Evolutionary conservation across 1,140 invertebrate genomes (phyloP), one percentile per base, ranked within the genome.

Genomic region (Drosophila saltans): DNA sequence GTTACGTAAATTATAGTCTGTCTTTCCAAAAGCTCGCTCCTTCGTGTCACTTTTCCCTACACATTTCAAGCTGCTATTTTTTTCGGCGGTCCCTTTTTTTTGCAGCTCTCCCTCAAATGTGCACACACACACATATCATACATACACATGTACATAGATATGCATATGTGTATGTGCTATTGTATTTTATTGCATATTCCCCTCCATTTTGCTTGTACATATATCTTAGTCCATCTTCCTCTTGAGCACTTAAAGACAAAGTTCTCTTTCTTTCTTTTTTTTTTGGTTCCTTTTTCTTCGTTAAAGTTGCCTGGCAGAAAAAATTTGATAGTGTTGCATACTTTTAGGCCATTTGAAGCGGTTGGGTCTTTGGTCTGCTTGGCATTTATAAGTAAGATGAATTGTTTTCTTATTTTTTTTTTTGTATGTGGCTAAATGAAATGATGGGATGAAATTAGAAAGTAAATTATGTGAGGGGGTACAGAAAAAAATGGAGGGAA

Each of bases 1-100:
- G 84, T 83, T 89, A 89, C 83, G 83, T 88, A 88, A 88, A 88
- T 88, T 88, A 88, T 88, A 81, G 80, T 89, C 84, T 89, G 81
- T 73, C 84, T 89, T 73, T 65, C 71, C 73, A 75, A 64, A 52
- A 68, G 80, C 80, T 83, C 72, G 61, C 80, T 72, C 58, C 67
- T 70, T 60, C 73, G 72, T 88, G 83, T 80, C 83, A 88, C 83
- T 86, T 80, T 88, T 86, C 80, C 69, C 83, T 88, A 71, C 43
- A 72, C 72, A 40, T 16, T 66, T 82, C 72, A 58, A 86, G 79
- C 69, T 52, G 10, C 3, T 40, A 30, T 64, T 52, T 43, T 36
- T 43, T 43, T 69, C 4, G 73, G 11, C 41, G 59, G 61, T 78
- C 40, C 58, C 67, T 70, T 76, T 69, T 67, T 72, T 67, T 69